phyloP scores from a whole-genome alignment of 1,140 invertebrate genomes.

The Apis florea region DNA sequence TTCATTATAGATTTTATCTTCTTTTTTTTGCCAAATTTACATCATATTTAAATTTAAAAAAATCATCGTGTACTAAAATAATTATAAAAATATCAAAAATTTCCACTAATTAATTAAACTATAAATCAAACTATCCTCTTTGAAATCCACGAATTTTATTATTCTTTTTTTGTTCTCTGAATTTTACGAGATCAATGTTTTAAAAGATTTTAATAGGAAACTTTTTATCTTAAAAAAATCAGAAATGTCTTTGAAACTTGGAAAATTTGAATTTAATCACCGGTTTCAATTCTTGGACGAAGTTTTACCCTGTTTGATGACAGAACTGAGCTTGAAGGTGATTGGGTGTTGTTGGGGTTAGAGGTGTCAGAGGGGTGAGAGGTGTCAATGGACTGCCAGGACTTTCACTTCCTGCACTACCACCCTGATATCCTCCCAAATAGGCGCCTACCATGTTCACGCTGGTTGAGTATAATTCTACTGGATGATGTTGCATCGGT shows the following conservation, averaged over 20 bases:
- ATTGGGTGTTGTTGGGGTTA: slow-evolving; percentile 72
- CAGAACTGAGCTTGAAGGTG: slow-evolving; percentile 72
- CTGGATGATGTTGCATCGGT: slow-evolving; percentile 70
- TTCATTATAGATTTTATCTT: too few relatives aligned
- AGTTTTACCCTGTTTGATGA: slow-evolving; percentile 66
- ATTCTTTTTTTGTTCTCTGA: background rate
- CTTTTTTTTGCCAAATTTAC: background rate
- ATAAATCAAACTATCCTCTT: background rate
- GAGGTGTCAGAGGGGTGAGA: slow-evolving; percentile 69
- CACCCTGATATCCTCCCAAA: slow-evolving; percentile 69
- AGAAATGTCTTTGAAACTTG: background rate
- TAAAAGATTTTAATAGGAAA: background rate
- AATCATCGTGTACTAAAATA: background rate
- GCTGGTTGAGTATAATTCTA: slow-evolving; percentile 65
- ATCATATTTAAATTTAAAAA: background rate
- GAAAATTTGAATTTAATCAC: background rate
- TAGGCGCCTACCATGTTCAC: slow-evolving; percentile 70
- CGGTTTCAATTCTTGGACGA: background rate
- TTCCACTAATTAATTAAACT: background rate
- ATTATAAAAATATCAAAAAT: background rate
- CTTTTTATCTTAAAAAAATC: background rate
- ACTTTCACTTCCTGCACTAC: slow-evolving; percentile 72
- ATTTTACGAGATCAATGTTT: background rate
- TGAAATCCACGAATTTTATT: background rate
- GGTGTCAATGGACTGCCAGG: slow-evolving; percentile 72